Conservation (phyloP, 2,888 invertebrate genomes). For the Alitta virens region DNA sequence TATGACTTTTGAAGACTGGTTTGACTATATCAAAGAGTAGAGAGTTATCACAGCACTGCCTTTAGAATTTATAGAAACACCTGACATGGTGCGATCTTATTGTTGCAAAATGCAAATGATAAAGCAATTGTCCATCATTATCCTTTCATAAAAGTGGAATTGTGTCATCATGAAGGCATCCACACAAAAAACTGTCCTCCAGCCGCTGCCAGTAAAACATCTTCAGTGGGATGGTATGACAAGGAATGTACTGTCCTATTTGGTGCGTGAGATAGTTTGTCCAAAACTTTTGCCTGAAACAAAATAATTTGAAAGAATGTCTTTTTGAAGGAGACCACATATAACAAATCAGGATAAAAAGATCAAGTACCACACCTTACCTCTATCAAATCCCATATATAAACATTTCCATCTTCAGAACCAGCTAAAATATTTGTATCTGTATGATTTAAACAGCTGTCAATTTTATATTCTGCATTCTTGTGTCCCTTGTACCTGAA, state of each 20-base stretch:
- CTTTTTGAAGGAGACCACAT: no score
- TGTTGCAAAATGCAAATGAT: no score
- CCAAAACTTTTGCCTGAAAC: constrained; percentile 61
- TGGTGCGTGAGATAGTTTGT: constrained; percentile 55
- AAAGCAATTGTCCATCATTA: no score
- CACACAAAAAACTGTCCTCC: constrained; percentile 43
- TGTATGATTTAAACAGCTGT: constrained; percentile 78
- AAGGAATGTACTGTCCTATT: constrained; percentile 75
- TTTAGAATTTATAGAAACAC: no score
- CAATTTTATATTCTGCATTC: constrained; percentile 79
- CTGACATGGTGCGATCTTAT: no score
- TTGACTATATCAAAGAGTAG: no score
- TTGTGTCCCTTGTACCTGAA: constrained; percentile 75
- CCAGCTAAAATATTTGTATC: constrained; percentile 88
- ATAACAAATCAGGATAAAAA: no score
- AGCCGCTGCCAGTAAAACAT: constrained; percentile 71
- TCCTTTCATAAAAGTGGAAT: no score
- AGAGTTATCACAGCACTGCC: no score
- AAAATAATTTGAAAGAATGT: no score
- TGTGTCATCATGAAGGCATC: not conserved
- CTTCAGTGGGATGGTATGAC: constrained; percentile 76
- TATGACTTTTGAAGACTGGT: no score
- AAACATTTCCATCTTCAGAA: constrained; percentile 80
- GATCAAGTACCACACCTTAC: constrained; percentile 35
- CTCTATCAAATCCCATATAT: constrained; percentile 87